Conservation (phyloP, 2,888 invertebrate species). For the Tenthredo livida region DNA sequence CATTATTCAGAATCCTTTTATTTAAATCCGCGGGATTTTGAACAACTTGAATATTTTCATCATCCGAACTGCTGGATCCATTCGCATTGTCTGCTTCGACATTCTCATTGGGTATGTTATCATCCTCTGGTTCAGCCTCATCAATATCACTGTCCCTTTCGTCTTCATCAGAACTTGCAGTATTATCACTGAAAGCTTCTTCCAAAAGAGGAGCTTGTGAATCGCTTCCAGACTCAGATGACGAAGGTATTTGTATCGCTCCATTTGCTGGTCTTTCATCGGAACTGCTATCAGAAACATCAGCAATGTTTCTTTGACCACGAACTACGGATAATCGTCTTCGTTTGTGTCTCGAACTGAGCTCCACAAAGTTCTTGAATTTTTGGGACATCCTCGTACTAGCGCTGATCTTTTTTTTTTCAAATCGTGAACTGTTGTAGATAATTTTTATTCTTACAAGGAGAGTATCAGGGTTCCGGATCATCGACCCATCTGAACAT, state of each 20-base stretch:
- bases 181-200: not conserved
- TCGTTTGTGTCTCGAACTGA: conserved; percentile 5
- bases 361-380: not conserved
- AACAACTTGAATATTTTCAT: not conserved
- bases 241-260: too few relatives aligned
- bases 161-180: conserved; percentile 6
- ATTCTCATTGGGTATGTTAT: not conserved
- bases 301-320: not conserved
- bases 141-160: not conserved
- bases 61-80: not conserved
- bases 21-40: not conserved
- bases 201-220: not conserved
- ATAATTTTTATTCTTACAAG: not conserved
- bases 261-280: not conserved
- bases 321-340: not conserved
- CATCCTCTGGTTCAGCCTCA: not conserved
- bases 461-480: too few relatives aligned
- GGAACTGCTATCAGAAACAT: not conserved
- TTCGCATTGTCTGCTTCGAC: not conserved
- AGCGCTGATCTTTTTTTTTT: not conserved
- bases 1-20: not conserved
- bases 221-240: not conserved
- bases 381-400: not conserved
- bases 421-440: not conserved
- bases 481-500: not conserved